Evolutionary conservation across 2,888 invertebrate species (phyloP), one percentile per base, ranked within the genome.

Genomic region (Allolobophora icterica): DNA sequence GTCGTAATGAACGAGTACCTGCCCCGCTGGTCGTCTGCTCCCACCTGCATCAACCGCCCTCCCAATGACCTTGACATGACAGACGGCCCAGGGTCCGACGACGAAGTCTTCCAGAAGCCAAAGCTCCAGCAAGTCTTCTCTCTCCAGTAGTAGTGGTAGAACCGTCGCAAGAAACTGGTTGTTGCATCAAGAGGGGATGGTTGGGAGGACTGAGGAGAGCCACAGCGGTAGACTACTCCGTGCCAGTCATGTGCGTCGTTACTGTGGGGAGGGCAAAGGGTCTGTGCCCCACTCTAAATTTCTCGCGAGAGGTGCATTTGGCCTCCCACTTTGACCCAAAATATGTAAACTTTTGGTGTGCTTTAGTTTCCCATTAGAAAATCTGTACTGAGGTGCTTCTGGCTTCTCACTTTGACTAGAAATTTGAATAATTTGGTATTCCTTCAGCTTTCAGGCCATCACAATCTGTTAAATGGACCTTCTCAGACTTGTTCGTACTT

Each of bases 11-110:
- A 87, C 87, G 87, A 87, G 35, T 24, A 87, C 45, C 45, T 90
- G 0, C 45, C 90, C 30, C 90, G 90, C 52, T 90, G 90, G 90
- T 45, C 90, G 5, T 90, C 90, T 1, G 71, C 90, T 8, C 90
- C 90, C 30, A 11, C 45, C 83, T 52, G 83, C 90, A 94, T 94
- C 93, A 94, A 94, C 94, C 87, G 87, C 35, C 87, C 87, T 19
- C 87, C 87, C 19, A 87, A 87, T 35, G 87, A 87, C 34, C 87
- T 87, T 30, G 87, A 87, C 87, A 34, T 24, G 35, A 1, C n/a
- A 30, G 87, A 87, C 87, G 71, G 71, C 0, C 71, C 1, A 6
- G 21, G 17, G 42, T 30, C 30, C 1, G 83, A 35, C 0, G 84
- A 84, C 84, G 84, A 84, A 33, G 84, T 84, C 5, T 87, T 87